Evolutionary conservation across 2,113 vertebrate species (phyloP).

Genomic region (Lipotes vexillifer): DNA sequence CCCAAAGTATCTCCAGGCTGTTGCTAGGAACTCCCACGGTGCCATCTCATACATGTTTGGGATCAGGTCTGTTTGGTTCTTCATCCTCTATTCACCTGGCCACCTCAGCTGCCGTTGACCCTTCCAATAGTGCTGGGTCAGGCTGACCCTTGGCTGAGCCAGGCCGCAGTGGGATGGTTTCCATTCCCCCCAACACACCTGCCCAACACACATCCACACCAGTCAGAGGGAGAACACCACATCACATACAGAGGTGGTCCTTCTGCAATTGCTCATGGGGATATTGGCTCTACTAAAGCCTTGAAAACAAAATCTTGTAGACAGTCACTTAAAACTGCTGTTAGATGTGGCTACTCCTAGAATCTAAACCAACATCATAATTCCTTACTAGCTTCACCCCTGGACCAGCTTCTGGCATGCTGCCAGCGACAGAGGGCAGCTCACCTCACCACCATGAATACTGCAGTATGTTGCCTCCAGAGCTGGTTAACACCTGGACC

Average conservation of each 20-base stretch:
- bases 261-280: background rate
- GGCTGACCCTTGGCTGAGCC: background rate
- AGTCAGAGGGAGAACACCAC: background rate
- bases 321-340: background rate
- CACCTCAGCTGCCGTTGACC: background rate
- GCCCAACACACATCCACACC: background rate
- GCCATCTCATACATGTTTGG: background rate
- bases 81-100: background rate
- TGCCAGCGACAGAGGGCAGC: background rate
- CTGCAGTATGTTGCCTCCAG: background rate
- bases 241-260: background rate
- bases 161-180: background rate
- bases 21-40: background rate
- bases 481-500: background rate
- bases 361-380: background rate
- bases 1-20: background rate
- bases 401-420: background rate
- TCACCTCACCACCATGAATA: background rate
- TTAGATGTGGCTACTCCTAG: background rate
- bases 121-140: background rate
- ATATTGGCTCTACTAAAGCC: background rate
- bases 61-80: background rate
- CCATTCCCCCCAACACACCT: background rate
- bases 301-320: background rate
- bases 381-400: background rate